These are phyloP conservation scores for Xenus cinereus DNA, from an alignment of 2,113 vertebrate genomes.

Conservation along the genomic window DNA sequence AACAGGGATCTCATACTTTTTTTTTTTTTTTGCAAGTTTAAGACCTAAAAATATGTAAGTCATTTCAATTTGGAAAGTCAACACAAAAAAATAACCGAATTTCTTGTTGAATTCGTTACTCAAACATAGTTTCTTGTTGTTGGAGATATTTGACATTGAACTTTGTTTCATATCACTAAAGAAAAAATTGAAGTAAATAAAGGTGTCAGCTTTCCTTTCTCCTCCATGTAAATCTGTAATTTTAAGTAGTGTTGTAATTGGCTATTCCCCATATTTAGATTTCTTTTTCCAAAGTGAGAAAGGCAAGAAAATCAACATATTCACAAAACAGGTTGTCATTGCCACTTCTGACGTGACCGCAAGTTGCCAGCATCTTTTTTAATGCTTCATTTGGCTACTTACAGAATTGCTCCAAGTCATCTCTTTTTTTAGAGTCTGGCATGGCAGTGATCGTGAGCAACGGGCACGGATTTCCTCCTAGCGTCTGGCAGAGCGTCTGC, in stretches of 20 bases:
- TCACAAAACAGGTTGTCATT: not conserved
- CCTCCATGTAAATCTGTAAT: not conserved
- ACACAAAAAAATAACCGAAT: not conserved
- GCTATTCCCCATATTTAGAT: not conserved
- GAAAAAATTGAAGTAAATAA: not conserved
- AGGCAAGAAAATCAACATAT: not conserved
- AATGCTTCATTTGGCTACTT: constrained; percentile 68
- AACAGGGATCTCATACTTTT: not conserved
- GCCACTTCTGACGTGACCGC: not conserved
- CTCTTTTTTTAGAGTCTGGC: constrained; percentile 75
- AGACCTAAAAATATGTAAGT: not conserved
- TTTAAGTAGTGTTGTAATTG: not conserved
- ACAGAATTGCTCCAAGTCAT: constrained; percentile 84
- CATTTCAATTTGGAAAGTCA: not conserved
- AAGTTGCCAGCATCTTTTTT: not conserved
- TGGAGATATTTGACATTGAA: not conserved
- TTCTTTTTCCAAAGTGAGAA: not conserved
- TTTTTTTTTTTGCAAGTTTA: too few relatives aligned
- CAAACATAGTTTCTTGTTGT: not conserved
- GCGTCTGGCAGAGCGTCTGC: constrained; percentile 81
- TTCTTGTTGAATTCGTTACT: not conserved
- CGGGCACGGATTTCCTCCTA: constrained; percentile 87
- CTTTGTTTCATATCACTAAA: not conserved
- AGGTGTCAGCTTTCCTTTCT: not conserved
- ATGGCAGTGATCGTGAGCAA: constrained; percentile 90